Evolutionary conservation across 2,888 invertebrate genomes (phyloP).

Genomic region (Drosophila prolongata): DNA sequence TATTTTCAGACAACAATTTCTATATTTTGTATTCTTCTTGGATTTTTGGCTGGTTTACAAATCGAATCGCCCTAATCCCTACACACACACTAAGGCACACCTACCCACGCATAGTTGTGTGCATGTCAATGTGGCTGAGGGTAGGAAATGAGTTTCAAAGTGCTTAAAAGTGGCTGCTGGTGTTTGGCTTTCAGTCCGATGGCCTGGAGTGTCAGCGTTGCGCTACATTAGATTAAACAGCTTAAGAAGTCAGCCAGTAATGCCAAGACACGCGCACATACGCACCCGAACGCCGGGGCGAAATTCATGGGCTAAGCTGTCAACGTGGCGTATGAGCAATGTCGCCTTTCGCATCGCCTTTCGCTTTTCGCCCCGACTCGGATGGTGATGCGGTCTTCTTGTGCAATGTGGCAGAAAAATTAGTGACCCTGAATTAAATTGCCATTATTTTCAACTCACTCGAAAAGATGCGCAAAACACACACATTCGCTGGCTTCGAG

Average conservation of each 20-base stretch:
- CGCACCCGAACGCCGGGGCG: not conserved
- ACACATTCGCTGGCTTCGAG: conserved; percentile 34
- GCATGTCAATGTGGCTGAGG: conserved; percentile 66
- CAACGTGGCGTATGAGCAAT: conserved; percentile 67
- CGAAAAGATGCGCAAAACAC: conserved; percentile 65
- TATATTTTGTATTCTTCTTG: too few relatives aligned
- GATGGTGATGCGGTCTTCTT: conserved; percentile 50
- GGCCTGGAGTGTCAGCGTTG: conserved; percentile 53
- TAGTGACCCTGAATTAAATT: conserved; percentile 82
- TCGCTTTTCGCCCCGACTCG: conserved; percentile 8
- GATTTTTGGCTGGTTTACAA: not conserved
- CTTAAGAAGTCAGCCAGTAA: conserved; percentile 66
- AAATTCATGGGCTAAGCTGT: conserved; percentile 55
- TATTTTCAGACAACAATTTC: too few relatives aligned
- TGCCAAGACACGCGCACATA: conserved; percentile 21
- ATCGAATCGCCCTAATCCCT: conserved; percentile 9
- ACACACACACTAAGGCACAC: conserved; percentile 9
- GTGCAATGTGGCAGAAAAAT: conserved; percentile 78
- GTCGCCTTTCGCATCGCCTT: conserved; percentile 42
- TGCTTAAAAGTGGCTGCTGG: conserved; percentile 70
- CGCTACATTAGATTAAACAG: conserved; percentile 72
- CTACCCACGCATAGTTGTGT: conserved; percentile 38
- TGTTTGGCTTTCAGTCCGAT: conserved; percentile 46
- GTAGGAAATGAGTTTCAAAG: conserved; percentile 76
- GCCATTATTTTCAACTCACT: conserved; percentile 80